These are phyloP conservation scores for Lagopus leucura DNA, from an alignment of 2,113 vertebrate species.

Conservation along the genomic window DNA sequence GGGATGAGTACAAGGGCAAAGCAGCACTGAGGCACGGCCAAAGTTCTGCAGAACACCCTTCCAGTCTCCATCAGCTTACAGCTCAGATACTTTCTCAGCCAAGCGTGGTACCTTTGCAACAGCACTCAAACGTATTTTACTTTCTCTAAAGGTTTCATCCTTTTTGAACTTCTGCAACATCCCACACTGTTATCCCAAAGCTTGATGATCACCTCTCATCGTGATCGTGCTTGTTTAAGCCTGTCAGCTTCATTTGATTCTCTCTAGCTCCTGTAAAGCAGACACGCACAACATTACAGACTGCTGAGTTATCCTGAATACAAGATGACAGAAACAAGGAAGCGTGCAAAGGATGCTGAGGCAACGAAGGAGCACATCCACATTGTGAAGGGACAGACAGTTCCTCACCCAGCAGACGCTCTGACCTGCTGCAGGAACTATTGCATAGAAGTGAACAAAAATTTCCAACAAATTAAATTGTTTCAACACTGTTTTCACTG, in stretches of 20 bases:
- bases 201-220: not conserved
- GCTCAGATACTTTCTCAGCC: not conserved
- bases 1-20: not conserved
- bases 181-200: not conserved
- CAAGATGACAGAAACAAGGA: not conserved
- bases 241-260: not conserved
- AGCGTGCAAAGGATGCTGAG: not conserved
- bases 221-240: not conserved
- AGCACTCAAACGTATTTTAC: not conserved
- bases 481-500: constrained; percentile 29
- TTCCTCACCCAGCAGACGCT: constrained; percentile 1
- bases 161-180: not conserved
- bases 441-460: constrained; percentile 29
- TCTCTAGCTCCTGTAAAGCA: not conserved
- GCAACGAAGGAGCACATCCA: not conserved
- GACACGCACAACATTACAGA: not conserved
- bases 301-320: not conserved
- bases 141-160: not conserved
- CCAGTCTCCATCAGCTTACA: not conserved
- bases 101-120: not conserved
- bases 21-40: not conserved
- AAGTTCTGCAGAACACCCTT: not conserved
- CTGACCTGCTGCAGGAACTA: not conserved
- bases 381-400: not conserved
- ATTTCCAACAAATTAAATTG: constrained; percentile 50